phyloP scores from a whole-genome alignment of 2,113 vertebrate genomes.

The Actenoides hombroni region DNA sequence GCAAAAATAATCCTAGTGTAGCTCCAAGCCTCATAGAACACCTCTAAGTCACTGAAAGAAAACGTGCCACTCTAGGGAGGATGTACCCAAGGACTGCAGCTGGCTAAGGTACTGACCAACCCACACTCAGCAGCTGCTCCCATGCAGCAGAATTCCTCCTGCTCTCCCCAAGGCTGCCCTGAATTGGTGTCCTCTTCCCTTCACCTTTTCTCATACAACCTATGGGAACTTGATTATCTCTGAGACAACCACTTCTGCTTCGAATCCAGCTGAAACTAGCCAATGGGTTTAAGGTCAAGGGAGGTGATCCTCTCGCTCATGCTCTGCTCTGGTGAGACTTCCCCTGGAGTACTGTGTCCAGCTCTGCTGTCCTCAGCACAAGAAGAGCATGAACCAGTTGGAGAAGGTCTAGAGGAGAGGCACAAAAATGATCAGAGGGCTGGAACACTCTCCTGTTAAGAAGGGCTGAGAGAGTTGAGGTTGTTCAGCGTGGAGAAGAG shows the following conservation, averaged over 20 bases:
- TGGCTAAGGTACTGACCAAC: rapidly evolving
- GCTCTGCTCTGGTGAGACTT: background rate
- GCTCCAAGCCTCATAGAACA: background rate
- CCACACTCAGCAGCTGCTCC: rapidly evolving
- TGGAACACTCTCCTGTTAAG: background rate
- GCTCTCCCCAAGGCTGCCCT: background rate
- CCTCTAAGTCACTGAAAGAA: background rate
- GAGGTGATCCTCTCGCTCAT: background rate
- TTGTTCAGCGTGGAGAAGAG: background rate
- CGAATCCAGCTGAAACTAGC: background rate
- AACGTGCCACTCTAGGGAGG: rapidly evolving
- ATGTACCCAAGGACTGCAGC: rapidly evolving
- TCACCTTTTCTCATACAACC: rapidly evolving
- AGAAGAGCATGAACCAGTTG: background rate
- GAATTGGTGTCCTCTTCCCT: background rate
- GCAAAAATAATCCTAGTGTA: rapidly evolving
- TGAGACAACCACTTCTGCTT: too few relatives aligned
- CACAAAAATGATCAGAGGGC: background rate
- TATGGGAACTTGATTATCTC: rapidly evolving
- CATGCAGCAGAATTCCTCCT: background rate
- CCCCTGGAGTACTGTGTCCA: background rate
- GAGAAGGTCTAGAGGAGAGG: background rate
- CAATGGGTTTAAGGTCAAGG: background rate
- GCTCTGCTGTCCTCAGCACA: background rate
- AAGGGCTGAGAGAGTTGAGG: background rate